These are phyloP conservation scores for Mythimna albipuncta DNA, from an alignment of 2,888 invertebrate species.

Conservation along the genomic window DNA sequence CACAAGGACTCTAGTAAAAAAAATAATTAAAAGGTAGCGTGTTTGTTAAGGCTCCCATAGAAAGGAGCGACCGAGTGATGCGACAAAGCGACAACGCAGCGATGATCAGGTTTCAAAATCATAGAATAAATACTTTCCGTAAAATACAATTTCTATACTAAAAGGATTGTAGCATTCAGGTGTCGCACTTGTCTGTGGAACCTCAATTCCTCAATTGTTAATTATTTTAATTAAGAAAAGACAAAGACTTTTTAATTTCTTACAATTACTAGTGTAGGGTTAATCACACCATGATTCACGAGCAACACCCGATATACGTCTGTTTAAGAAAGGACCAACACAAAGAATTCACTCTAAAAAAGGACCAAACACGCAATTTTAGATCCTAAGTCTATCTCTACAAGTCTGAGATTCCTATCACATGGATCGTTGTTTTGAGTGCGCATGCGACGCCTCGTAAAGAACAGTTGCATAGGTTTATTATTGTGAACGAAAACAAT, in stretches of 20 bases:
- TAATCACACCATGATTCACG: constrained; percentile 61
- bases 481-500: constrained; percentile 72
- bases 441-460: constrained; percentile 29
- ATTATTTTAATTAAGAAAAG: constrained; percentile 44
- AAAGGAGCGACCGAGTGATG: not conserved
- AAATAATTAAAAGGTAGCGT: no score
- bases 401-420: constrained; percentile 25
- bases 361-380: not conserved
- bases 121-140: no score
- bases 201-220: constrained; percentile 20
- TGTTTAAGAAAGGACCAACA: constrained; percentile 14
- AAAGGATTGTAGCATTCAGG: not conserved
- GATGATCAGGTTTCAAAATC: not conserved
- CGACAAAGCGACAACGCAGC: not conserved
- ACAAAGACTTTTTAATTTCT: constrained; percentile 42
- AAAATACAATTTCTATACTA: no score
- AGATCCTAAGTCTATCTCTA: not conserved
- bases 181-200: not conserved
- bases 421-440: constrained; percentile 42
- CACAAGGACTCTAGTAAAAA: not conserved
- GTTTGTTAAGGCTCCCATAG: not conserved
- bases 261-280: constrained; percentile 36
- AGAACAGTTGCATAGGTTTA: constrained; percentile 52
- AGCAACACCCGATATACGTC: constrained; percentile 30
- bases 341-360: constrained; percentile 11